Conservation (phyloP, 35 echinoderm and acorn worm genomes). For the Patiria miniata region DNA sequence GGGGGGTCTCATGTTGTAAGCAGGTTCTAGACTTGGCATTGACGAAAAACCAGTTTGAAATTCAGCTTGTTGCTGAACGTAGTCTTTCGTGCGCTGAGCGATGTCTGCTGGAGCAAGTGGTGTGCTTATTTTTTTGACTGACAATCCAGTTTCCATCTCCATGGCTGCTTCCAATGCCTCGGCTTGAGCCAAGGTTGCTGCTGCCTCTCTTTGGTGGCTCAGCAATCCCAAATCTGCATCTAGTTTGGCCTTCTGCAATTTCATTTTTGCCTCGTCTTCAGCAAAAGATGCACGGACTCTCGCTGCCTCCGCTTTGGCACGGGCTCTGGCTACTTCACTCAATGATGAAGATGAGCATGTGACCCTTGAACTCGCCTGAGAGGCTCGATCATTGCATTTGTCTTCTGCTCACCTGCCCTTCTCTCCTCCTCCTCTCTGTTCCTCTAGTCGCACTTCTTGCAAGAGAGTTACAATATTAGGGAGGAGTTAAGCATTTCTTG, state of each 20-base stretch:
- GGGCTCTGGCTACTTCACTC: too few relatives aligned
- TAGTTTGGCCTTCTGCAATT: background rate
- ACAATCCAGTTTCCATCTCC: too few relatives aligned
- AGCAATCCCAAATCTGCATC: background rate
- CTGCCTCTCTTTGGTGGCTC: background rate
- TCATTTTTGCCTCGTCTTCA: background rate
- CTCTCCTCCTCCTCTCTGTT: slow-evolving; percentile 22
- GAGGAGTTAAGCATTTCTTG: slow-evolving; percentile 30
- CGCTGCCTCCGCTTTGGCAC: background rate
- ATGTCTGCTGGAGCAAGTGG: background rate
- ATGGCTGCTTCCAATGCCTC: background rate
- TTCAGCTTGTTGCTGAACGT: background rate
- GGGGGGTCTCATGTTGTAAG: background rate
- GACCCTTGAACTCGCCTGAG: background rate
- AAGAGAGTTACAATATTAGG: slow-evolving; percentile 36
- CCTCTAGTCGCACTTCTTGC: slow-evolving; percentile 39
- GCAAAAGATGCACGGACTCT: slow-evolving; percentile 2
- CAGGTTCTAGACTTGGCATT: background rate
- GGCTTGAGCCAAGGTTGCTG: background rate
- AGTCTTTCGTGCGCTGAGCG: background rate
- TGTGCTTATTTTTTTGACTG: background rate
- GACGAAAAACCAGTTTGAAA: background rate
- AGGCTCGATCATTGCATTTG: background rate
- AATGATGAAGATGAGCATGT: background rate
- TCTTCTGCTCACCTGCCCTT: too few relatives aligned